Base-by-base conservation (phyloP, 2,888 invertebrate species). In the Drosophila subquinaria region DNA sequence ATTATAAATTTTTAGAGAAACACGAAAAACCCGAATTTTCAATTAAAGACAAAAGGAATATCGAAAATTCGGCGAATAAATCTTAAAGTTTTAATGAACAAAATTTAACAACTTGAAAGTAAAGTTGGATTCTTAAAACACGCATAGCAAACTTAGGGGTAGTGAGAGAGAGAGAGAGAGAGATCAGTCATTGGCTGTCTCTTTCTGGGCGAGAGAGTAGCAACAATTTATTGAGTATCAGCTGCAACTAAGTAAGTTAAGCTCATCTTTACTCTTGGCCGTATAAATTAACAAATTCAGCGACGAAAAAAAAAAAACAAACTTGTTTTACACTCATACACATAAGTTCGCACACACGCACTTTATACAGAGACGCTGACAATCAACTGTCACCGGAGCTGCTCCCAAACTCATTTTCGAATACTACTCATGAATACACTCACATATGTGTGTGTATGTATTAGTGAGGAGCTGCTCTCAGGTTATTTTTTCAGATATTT, bases 1-100 rank as follows among this genome's bases (percentile, higher is more conserved):
- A 9, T 5, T 5, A 13, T 1, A 36, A 13, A 13, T 13, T n/a
- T 38, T 38, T 38, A 2, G 38, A 9, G 65, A 80, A 86, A 87
- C 87, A 82, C 66, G 87, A 87, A 88, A 89, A 87, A 87, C 87
- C 61, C 69, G 87, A 89, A 87, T 89, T 87, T 88, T 89, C 87
- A 87, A 87, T 89, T 88, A 89, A 82, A 73, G 43, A 62, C 69
- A 69, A 56, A 59, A 80, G 48, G 36, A 65, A 51, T 47, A 55
- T 23, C 38, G 11, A 56, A 76, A 81, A 75, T 74, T 73, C 69
- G 53, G 51, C 27, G 38, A 42, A 43, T 72, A 70, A 74, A 76
- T 86, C 83, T 86, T 80, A 43, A 74, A 82, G 74, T 79, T 70
- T 84, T 82, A 77, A 88, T 77, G 75, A 85, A 71, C 62, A 56